A percentile compares a stretch with the other conserved stretches of the same genome.
Evolutionary conservation across 1,140 invertebrate species (phyloP).

Genomic region (Nasonia vitripennis): DNA sequence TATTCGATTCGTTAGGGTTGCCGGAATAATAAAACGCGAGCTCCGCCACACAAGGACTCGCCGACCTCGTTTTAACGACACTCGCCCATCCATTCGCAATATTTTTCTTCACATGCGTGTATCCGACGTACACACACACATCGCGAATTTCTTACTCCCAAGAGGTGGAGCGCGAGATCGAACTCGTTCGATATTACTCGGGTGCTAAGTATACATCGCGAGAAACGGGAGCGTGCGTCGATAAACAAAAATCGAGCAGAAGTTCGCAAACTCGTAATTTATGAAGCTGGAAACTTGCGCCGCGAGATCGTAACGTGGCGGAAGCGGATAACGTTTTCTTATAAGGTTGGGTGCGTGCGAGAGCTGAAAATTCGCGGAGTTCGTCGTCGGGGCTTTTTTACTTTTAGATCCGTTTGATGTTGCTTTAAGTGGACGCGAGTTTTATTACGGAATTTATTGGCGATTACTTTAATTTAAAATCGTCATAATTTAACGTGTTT

Average conservation of each 20-base stretch:
- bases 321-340: slow-evolving; percentile 13
- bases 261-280: slow-evolving; percentile 27
- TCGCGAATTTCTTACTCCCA: background rate
- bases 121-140: background rate
- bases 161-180: background rate
- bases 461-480: slow-evolving; percentile 41
- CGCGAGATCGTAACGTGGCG: background rate
- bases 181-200: slow-evolving; percentile 21
- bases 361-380: background rate
- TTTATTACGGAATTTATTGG: slow-evolving; percentile 41
- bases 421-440: slow-evolving; percentile 23
- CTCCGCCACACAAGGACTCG: slow-evolving; percentile 27
- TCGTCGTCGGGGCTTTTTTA: background rate
- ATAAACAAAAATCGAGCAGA: slow-evolving; percentile 37
- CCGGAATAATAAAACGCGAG: slow-evolving; percentile 10
- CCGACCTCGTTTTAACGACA: slow-evolving; percentile 36
- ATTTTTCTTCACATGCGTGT: background rate
- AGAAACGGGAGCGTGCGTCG: background rate
- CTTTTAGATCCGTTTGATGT: slow-evolving; percentile 1
- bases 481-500: background rate
- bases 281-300: slow-evolving; percentile 21
- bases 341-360: too few relatives aligned
- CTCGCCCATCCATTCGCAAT: background rate
- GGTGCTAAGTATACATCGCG: background rate
- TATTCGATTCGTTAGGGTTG: slow-evolving; percentile 34